A percentile compares a stretch with the other conserved stretches of the same genome.
Conservation (phyloP, 2,113 vertebrate species). For the Xiphophorus maculatus region DNA sequence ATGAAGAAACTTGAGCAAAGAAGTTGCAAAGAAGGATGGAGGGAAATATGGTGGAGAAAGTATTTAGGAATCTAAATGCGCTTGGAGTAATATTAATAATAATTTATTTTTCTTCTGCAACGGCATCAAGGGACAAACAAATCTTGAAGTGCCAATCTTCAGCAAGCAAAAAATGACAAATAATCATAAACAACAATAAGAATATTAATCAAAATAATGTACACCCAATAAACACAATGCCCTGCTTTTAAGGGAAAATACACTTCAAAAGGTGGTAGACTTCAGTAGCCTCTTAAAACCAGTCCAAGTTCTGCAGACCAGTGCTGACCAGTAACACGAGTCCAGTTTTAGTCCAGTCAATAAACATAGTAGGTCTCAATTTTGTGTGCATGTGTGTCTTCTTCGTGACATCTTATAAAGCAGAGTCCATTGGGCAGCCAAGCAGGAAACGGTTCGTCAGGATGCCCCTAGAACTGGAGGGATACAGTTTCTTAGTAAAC, state of each 20-base stretch:
- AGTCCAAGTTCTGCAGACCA: slow-evolving; percentile 60
- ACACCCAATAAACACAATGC: slow-evolving; percentile 84
- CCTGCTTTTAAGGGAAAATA: slow-evolving; percentile 78
- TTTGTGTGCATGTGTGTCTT: slow-evolving; percentile 39
- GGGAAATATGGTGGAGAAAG: slow-evolving; percentile 16
- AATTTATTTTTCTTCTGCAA: slow-evolving; percentile 78
- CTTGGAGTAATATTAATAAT: slow-evolving; percentile 78
- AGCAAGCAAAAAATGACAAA: slow-evolving; percentile 81
- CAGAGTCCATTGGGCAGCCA: slow-evolving; percentile 48
- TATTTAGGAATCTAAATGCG: slow-evolving; percentile 71
- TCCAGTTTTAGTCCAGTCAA: slow-evolving; percentile 62
- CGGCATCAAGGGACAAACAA: slow-evolving; percentile 80
- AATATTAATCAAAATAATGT: slow-evolving; percentile 75
- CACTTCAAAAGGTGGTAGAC: slow-evolving; percentile 83
- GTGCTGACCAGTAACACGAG: slow-evolving; percentile 55
- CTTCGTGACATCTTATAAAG: slow-evolving; percentile 37
- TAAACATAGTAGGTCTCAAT: slow-evolving; percentile 51
- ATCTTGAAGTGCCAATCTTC: slow-evolving; percentile 80
- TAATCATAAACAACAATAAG: slow-evolving; percentile 70
- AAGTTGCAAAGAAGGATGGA: slow-evolving; percentile 2
- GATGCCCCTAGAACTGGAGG: slow-evolving; percentile 28
- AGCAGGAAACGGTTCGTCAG: slow-evolving; percentile 40
- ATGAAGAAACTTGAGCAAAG: slow-evolving; percentile 20
- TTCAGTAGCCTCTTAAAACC: slow-evolving; percentile 84
- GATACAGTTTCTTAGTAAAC: slow-evolving; percentile 51